Percentiles rank a stretch among this genome's conserved stretches.
These are phyloP conservation scores for Philaethria dido DNA, from an alignment of 2,888 invertebrate genomes.

Conservation along the genomic window DNA sequence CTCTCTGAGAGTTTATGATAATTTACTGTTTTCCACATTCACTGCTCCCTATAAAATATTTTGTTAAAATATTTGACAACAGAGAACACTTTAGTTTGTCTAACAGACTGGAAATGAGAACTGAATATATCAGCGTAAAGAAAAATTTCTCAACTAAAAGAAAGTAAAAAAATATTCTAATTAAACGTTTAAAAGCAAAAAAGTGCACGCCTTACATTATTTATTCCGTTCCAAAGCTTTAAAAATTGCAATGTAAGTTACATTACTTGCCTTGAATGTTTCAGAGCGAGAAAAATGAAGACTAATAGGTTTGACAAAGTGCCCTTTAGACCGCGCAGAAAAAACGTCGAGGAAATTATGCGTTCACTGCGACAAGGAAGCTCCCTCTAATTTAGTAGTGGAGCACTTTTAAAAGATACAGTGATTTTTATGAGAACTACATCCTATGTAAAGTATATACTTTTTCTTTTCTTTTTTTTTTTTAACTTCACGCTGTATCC, in stretches of 20 bases:
- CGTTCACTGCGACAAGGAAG: slow-evolving; percentile 31
- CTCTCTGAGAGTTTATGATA: too few species aligned
- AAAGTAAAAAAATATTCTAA: not conserved
- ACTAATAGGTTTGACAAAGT: slow-evolving; percentile 43
- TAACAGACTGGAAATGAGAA: too few species aligned
- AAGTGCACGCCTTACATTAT: not conserved
- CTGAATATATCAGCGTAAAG: too few species aligned
- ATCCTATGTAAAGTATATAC: too few species aligned
- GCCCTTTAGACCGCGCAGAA: slow-evolving; percentile 28
- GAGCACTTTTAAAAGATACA: not conserved
- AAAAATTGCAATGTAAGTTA: slow-evolving; percentile 36
- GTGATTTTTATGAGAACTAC: too few species aligned
- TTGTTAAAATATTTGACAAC: too few species aligned
- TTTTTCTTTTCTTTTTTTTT: too few species aligned
- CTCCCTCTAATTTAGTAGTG: slow-evolving; percentile 21
- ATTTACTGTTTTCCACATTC: too few species aligned
- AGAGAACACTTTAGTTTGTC: too few species aligned
- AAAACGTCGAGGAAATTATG: slow-evolving; percentile 35
- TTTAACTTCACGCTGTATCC: too few species aligned
- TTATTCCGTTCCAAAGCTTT: slow-evolving; percentile 18
- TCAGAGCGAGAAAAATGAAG: slow-evolving; percentile 39
- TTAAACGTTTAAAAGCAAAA: not conserved
- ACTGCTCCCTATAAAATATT: too few species aligned
- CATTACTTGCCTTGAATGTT: slow-evolving; percentile 31
- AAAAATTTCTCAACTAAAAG: not conserved